Percentiles rank a stretch among this genome's conserved stretches.
Conservation (phyloP, 2,113 vertebrate genomes). For the Spea bombifrons region DNA sequence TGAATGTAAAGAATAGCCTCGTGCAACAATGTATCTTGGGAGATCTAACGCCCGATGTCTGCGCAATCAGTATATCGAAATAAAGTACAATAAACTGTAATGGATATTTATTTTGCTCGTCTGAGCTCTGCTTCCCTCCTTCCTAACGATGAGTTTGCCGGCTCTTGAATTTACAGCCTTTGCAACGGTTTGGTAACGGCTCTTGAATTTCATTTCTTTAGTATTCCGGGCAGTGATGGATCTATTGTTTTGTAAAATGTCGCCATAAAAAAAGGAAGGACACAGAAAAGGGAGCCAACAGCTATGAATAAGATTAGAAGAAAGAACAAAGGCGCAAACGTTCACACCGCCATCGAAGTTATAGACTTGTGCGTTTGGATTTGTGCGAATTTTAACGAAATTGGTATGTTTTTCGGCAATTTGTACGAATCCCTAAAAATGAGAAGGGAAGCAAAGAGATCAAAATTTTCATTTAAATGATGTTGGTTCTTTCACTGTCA, state of each 20-base stretch:
- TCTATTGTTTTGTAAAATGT: constrained; percentile 32
- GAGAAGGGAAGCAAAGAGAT: too few relatives aligned
- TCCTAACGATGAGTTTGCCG: constrained; percentile 21
- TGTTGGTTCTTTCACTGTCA: too few relatives aligned
- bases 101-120: background rate
- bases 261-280: constrained; percentile 11
- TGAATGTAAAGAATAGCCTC: background rate
- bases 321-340: background rate
- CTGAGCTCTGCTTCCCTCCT: constrained; percentile 7
- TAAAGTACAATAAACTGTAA: constrained; percentile 27
- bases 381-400: too few relatives aligned
- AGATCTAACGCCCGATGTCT: background rate
- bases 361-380: too few relatives aligned
- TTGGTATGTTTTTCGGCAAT: too few relatives aligned
- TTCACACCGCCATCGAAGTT: too few relatives aligned
- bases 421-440: too few relatives aligned
- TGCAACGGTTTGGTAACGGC: constrained; percentile 14
- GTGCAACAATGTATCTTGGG: background rate
- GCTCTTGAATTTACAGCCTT: constrained; percentile 20
- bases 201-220: constrained; percentile 33
- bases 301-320: constrained; percentile 4
- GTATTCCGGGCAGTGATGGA: constrained; percentile 15
- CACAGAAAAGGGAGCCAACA: constrained; percentile 16
- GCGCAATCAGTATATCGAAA: constrained; percentile 27
- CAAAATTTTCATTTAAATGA: too few relatives aligned